Percentiles rank a stretch among this genome's conserved stretches.
phyloP scores from a whole-genome alignment of 2,113 vertebrate genomes.

The Gopherus evgoodei region DNA sequence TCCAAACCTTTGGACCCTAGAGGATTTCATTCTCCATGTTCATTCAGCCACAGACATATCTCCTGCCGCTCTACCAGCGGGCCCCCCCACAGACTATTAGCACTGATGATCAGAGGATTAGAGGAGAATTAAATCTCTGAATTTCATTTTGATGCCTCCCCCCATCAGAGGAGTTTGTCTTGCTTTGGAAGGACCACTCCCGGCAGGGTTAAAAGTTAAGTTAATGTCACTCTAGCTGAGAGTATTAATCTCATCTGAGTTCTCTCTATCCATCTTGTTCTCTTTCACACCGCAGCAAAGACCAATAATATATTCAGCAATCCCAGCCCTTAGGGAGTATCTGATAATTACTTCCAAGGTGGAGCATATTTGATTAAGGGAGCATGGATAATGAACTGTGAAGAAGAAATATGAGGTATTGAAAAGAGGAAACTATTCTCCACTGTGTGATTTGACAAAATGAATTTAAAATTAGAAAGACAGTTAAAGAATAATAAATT shows the following conservation, averaged over 20 bases:
- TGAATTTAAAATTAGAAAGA: conserved; percentile 53
- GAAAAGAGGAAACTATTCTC: conserved; percentile 58
- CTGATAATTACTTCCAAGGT: conserved; percentile 78
- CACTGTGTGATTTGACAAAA: conserved; percentile 63
- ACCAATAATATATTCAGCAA: conserved; percentile 65
- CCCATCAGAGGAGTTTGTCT: fast-evolving
- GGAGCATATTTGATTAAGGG: conserved; percentile 78
- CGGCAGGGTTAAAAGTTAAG: conserved; percentile 9
- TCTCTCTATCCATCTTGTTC: conserved; percentile 22
- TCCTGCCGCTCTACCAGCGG: neutral
- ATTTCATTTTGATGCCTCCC: neutral
- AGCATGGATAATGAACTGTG: conserved; percentile 76
- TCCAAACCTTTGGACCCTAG: fast-evolving
- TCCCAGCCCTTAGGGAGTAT: conserved; percentile 70
- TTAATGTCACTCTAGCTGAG: neutral
- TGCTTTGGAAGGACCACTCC: neutral
- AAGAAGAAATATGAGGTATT: conserved; percentile 69
- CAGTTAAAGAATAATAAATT: conserved; percentile 59
- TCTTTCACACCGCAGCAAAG: conserved; percentile 18
- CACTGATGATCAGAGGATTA: neutral
- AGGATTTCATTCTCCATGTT: neutral
- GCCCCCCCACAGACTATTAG: neutral
- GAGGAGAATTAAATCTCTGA: neutral
- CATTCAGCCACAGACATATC: neutral
- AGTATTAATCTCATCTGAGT: conserved; percentile 45